Evolutionary conservation across 2,888 invertebrate genomes (phyloP).

Genomic region (Acrocyrtus sp.): DNA sequence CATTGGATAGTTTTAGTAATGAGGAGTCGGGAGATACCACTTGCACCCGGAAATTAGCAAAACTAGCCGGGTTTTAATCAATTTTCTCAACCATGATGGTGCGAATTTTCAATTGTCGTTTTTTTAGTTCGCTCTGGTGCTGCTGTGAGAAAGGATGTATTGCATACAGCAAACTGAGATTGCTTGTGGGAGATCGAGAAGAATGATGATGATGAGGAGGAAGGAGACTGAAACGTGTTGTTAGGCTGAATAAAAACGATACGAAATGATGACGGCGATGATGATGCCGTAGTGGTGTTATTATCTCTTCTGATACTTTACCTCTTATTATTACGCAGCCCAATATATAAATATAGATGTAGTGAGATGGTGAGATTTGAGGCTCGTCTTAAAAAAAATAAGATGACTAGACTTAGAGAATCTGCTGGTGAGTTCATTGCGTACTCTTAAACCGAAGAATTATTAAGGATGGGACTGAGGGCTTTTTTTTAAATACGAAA

Average conservation of each 20-base stretch:
- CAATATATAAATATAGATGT: too few relatives aligned
- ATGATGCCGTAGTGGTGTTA: constrained; percentile 20
- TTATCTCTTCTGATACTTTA: constrained; percentile 14
- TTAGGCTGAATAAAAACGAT: constrained; percentile 36
- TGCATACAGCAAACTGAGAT: constrained; percentile 42
- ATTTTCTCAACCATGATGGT: constrained; percentile 52
- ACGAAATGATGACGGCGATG: constrained; percentile 20
- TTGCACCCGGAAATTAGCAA: constrained; percentile 1
- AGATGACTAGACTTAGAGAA: too few relatives aligned
- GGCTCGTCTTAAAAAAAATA: too few relatives aligned
- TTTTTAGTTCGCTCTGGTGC: constrained; percentile 23
- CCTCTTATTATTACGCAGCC: too few relatives aligned
- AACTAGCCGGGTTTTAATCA: constrained; percentile 24
- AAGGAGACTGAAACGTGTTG: constrained; percentile 30
- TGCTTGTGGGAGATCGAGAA: constrained; percentile 46
- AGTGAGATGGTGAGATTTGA: too few relatives aligned
- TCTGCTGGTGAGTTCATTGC: too few relatives aligned
- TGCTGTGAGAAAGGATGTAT: constrained; percentile 23
- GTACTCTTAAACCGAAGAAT: too few relatives aligned
- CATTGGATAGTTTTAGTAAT: constrained; percentile 8
- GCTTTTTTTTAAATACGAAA: constrained; percentile 15
- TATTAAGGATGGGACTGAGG: too few relatives aligned
- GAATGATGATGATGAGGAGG: constrained; percentile 38
- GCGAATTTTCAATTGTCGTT: constrained; percentile 39
- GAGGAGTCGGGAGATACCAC: constrained; percentile 1